Conservation (phyloP, 2,797 vertebrate species). For the Geotrypetes seraphini region DNA sequence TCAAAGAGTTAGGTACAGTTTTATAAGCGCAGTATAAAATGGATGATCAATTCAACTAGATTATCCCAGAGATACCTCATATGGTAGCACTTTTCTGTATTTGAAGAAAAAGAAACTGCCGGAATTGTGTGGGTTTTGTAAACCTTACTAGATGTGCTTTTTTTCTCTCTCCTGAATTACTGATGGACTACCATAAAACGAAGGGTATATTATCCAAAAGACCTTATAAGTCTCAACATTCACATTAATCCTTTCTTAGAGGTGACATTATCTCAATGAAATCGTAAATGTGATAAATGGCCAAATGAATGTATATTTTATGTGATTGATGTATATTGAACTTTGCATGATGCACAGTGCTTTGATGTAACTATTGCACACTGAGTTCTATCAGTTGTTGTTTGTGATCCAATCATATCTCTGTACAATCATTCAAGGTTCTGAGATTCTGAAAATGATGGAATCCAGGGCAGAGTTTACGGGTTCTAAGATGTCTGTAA, state of each 20-base stretch:
- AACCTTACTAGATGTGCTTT: conserved; percentile 37
- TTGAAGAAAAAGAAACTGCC: conserved; percentile 22
- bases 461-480: conserved; percentile 70
- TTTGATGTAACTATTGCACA: conserved; percentile 58
- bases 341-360: conserved; percentile 71
- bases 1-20: conserved; percentile 38
- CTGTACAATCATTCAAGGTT: conserved; percentile 60
- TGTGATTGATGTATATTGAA: conserved; percentile 59
- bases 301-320: conserved; percentile 64
- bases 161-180: conserved; percentile 3
- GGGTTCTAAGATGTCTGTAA: conserved; percentile 80
- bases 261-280: conserved; percentile 39
- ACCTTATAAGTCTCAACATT: conserved; percentile 32
- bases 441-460: conserved; percentile 49
- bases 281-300: conserved; percentile 54
- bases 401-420: conserved; percentile 54
- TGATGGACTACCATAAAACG: conserved; percentile 10
- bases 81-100: conserved; percentile 24
- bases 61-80: conserved; percentile 39
- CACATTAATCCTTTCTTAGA: conserved; percentile 27
- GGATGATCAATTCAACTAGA: conserved; percentile 8
- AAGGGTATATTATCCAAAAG: conserved; percentile 19
- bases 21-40: conserved; percentile 37
- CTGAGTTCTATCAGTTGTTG: conserved; percentile 93
- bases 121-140: conserved; percentile 52